These are phyloP conservation scores for Bellardia pandia DNA, from an alignment of 2,888 invertebrate species.

Conservation along the genomic window DNA sequence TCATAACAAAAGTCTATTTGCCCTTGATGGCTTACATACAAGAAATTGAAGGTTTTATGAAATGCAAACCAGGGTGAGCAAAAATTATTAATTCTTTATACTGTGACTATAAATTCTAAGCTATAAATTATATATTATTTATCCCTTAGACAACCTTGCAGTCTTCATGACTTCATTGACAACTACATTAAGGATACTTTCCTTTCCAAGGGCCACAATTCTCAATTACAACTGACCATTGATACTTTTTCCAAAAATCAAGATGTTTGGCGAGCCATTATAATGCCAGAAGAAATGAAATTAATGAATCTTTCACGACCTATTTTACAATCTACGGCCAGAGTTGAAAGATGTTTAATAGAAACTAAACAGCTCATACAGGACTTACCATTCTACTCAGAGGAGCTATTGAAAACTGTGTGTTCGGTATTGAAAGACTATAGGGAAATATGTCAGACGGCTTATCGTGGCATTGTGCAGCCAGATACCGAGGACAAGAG, in stretches of 20 bases:
- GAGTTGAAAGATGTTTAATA: slow-evolving; percentile 86
- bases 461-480: slow-evolving; percentile 91
- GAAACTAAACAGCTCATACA: slow-evolving; percentile 89
- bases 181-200: slow-evolving; percentile 95
- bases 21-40: slow-evolving; percentile 92
- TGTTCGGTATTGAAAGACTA: slow-evolving; percentile 89
- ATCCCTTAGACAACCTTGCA: slow-evolving; percentile 87
- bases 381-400: slow-evolving; percentile 90
- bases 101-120: not conserved
- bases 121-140: slow-evolving; percentile 23
- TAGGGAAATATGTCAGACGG: slow-evolving; percentile 89
- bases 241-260: slow-evolving; percentile 90
- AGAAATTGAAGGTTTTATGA: slow-evolving; percentile 91
- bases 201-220: slow-evolving; percentile 90
- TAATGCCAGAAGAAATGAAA: slow-evolving; percentile 88
- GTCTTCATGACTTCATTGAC: slow-evolving; percentile 92
- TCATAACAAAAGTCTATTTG: slow-evolving; percentile 91
- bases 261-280: slow-evolving; percentile 91
- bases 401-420: slow-evolving; percentile 90
- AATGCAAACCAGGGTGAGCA: slow-evolving; percentile 85
- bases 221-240: slow-evolving; percentile 85
- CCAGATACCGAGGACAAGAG: slow-evolving; percentile 91
- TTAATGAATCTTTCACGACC: slow-evolving; percentile 87
- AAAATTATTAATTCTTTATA: not conserved
- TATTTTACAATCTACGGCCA: slow-evolving; percentile 89